phyloP scores from a whole-genome alignment of 1,140 invertebrate species.

The Hylaeus anthracinus region DNA sequence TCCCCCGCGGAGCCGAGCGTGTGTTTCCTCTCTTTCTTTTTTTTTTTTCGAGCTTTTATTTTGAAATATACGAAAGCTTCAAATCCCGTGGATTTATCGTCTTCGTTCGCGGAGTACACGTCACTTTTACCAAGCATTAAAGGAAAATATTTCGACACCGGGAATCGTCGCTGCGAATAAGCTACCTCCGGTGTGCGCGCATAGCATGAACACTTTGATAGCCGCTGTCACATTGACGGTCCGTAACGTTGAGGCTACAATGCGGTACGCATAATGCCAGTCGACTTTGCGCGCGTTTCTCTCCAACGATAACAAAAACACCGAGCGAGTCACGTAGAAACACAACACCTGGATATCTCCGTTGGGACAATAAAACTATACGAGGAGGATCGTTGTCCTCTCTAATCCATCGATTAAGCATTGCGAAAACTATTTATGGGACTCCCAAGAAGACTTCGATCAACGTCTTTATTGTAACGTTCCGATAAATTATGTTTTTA shows the following conservation, averaged over 20 bases:
- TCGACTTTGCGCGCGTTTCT: neutral
- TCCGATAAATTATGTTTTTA: no score
- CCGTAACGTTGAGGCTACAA: neutral
- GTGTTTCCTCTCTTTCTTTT: no score
- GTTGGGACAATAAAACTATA: no score
- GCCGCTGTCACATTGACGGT: slow-evolving; percentile 13
- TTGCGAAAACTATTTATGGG: no score
- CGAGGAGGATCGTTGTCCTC: no score
- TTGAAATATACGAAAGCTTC: neutral
- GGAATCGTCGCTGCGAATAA: slow-evolving; percentile 2
- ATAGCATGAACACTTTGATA: slow-evolving; percentile 2
- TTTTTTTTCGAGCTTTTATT: neutral
- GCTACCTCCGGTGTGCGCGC: neutral
- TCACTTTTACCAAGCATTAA: neutral
- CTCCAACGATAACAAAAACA: neutral
- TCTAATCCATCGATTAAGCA: no score
- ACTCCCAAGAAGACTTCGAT: no score
- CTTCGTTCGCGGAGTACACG: neutral
- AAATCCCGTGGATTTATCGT: neutral
- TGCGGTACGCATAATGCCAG: neutral
- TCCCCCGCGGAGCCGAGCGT: no score
- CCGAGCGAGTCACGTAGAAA: no score
- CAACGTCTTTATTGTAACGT: no score
- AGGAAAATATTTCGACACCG: slow-evolving; percentile 1
- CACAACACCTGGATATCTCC: no score